Evolutionary conservation across 2,113 vertebrate genomes (phyloP).

Genomic region (Myrmecophaga tridactyla): DNA sequence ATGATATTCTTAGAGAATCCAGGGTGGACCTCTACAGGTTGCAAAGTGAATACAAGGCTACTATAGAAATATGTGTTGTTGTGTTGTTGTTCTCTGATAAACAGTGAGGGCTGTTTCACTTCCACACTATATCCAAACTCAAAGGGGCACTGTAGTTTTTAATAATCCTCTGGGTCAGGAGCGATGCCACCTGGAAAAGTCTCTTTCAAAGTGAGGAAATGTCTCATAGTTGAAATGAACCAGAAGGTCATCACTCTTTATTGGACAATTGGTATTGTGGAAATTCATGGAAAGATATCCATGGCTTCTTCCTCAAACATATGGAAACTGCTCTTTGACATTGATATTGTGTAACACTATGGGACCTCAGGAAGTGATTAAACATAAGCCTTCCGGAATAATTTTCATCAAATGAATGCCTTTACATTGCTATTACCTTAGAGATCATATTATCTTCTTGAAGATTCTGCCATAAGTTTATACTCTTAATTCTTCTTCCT

Average conservation of each 20-base stretch:
- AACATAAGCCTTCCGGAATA: background rate
- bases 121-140: background rate
- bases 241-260: background rate
- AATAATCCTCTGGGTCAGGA: background rate
- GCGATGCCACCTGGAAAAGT: background rate
- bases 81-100: background rate
- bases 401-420: background rate
- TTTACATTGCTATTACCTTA: background rate
- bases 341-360: background rate
- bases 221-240: background rate
- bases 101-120: background rate
- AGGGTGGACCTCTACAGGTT: background rate
- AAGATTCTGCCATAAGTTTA: background rate
- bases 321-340: background rate
- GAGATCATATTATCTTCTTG: background rate
- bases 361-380: background rate
- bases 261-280: background rate
- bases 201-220: background rate
- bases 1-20: background rate
- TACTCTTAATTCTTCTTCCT: background rate
- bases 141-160: background rate
- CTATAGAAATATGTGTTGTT: background rate
- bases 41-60: background rate
- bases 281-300: background rate
- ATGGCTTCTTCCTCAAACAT: background rate